Evolutionary conservation across 1,140 invertebrate genomes (phyloP).

Genomic region (Drosophila sproati): DNA sequence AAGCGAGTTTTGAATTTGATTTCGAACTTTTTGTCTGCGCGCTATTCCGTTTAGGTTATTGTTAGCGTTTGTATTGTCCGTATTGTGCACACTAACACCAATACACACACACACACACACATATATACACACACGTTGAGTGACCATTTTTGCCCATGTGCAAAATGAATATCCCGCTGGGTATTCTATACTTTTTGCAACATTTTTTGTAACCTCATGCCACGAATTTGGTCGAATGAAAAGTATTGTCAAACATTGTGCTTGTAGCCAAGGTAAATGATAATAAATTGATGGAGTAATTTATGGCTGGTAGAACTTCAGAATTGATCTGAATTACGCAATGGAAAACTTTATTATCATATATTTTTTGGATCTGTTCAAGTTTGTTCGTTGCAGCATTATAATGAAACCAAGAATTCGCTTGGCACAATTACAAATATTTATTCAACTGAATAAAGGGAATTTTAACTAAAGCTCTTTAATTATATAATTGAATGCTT

Average conservation of each 20-base stretch:
- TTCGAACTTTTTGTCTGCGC: slow-evolving; percentile 32
- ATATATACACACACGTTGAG: background rate
- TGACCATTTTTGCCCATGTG: slow-evolving; percentile 30
- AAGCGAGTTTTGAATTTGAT: slow-evolving; percentile 69
- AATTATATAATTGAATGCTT: background rate
- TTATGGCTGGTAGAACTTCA: no score
- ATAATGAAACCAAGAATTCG: no score
- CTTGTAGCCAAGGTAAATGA: background rate
- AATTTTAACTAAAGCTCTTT: background rate
- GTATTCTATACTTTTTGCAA: background rate
- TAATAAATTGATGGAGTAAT: background rate
- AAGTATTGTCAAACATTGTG: slow-evolving; percentile 1
- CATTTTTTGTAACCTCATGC: background rate
- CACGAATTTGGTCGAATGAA: slow-evolving; percentile 1
- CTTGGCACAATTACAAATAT: no score
- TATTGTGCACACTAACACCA: slow-evolving; percentile 14
- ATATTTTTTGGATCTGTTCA: no score
- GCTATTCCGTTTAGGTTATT: slow-evolving; percentile 26
- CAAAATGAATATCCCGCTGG: slow-evolving; percentile 12
- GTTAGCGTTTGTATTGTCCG: slow-evolving; percentile 30
- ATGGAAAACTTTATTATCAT: no score
- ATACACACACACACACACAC: slow-evolving; percentile 16
- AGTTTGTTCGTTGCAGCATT: no score
- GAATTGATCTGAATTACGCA: no score
- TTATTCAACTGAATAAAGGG: no score